Evolutionary conservation across 2,888 invertebrate species (phyloP), one percentile per base, ranked within the genome.

Genomic region (Perdita meconis): DNA sequence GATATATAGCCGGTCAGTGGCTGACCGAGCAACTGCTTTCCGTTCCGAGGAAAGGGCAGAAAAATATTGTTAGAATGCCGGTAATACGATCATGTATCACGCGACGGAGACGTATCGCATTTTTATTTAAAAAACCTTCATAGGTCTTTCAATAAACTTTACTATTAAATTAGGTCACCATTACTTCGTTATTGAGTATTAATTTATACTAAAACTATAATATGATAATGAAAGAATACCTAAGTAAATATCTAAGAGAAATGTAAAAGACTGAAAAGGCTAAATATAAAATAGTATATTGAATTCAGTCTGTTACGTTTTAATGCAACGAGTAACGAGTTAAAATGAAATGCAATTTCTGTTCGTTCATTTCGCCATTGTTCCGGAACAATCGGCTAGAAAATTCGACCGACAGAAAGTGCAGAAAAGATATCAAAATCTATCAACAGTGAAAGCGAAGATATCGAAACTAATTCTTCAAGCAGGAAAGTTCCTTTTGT

Each of bases 1-100:
- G 83, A 83, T 81, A 72, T 77, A 74, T 60, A 55, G 78, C 56
- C 30, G 10, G 63, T 42, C n/a, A 16, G 44, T 30, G 56, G 74
- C 81, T 81, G 81, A 81, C 66, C 82, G 66, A 71, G 83, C 78
- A 72, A 34, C 51, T 59, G 72, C 68, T 57, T 64, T 66, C 59
- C 59, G 68, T 68, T 64, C 60, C 69, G 24, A 42, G 51, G 59
- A 13, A 65, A 51, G 26, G 42, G 69, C n/a, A 38, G 66, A 68
- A 75, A 69, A 64, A 71, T 72, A 73, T 72, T 77, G 81, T 83
- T 81, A 64, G 79, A 64, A 38, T 68, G 56, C 59, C 77, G 82
- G 81, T 79, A 82, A 84, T 82, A 72, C 61, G 56, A 51, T 66
- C 12, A 70, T 84, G 72, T 57, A 75, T 83, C 84, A 83, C 38